Base-by-base conservation (phyloP, 2,888 invertebrate species). In the Parascotia fuliginaria region DNA sequence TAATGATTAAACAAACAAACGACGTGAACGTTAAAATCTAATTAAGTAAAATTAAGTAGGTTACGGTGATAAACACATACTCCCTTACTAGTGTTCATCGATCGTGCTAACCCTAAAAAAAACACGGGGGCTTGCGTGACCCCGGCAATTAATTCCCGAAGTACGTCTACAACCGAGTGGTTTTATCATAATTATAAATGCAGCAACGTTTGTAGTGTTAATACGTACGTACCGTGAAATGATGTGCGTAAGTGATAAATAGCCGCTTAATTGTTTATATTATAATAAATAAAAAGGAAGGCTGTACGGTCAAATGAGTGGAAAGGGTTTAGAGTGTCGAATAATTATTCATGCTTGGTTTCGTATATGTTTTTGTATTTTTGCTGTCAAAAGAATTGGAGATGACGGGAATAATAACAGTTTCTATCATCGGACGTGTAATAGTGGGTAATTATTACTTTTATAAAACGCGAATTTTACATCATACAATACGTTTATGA, bases 141-240 rank as follows among this genome's bases (percentile, higher is more conserved):
- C 74, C 71, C 58, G 56, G 65, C 79, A 78, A 85, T 85, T 86
- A 85, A 80, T 81, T 75, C 69, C 60, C 56, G 63, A 79, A 79
- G 77, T 78, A 70, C 61, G 70, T 67, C 71, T 65, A 55, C 60
- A 44, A 58, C 47, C 52, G 63, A 65, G 68, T 68, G 55, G 56
- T 57, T 66, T 67, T 64, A 66, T 67, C 61, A 54, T 66, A 67
- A 66, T 66, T 63, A 64, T 67, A 61, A 67, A 66, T 65, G 62
- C 65, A 64, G 45, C 27, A 46, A 48, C 61, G 54, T 59, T 68
- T 60, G 58, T 70, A 65, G 73, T 75, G 70, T 75, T 75, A 72
- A 66, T 69, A 68, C 51, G 65, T 72, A 72, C 69, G 71, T 66
- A 74, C 70, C 70, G 71, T 79, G 70, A 73, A 74, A 74, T 63